Conservation (phyloP, 37 sponge, comb jelly and placozoan species). For the Cliona cf. orientalis region DNA sequence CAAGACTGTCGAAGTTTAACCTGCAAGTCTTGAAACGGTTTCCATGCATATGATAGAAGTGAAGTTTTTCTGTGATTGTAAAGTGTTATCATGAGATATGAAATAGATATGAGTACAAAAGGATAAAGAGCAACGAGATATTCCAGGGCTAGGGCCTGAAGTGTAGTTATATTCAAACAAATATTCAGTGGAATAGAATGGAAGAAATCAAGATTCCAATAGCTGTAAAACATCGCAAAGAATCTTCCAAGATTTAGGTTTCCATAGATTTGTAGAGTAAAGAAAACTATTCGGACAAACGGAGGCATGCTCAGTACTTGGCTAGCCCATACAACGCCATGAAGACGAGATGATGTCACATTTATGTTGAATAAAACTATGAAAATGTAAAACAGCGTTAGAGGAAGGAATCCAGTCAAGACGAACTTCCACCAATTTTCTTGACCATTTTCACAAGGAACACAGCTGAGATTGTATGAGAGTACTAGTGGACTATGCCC, state of each 20-base stretch:
- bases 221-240: not conserved
- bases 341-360: not conserved
- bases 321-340: not conserved
- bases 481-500: not conserved
- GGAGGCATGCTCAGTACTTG: not conserved
- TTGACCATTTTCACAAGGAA: not conserved
- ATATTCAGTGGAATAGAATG: not conserved
- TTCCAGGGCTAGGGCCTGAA: not conserved
- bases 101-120: not conserved
- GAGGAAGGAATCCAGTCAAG: not conserved
- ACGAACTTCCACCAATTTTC: not conserved
- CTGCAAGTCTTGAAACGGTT: not conserved
- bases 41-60: not conserved
- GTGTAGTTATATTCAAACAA: not conserved
- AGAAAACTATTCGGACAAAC: not conserved
- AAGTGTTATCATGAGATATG: not conserved
- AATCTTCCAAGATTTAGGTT: not conserved
- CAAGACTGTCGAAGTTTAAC: not conserved
- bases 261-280: not conserved
- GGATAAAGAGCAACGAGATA: not conserved
- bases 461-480: not conserved
- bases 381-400: not conserved
- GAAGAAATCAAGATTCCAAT: not conserved
- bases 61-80: not conserved
- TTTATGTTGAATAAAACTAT: not conserved